phyloP scores from a whole-genome alignment of 64 coral and sea anemone genomes.

The Montipora cactus region DNA sequence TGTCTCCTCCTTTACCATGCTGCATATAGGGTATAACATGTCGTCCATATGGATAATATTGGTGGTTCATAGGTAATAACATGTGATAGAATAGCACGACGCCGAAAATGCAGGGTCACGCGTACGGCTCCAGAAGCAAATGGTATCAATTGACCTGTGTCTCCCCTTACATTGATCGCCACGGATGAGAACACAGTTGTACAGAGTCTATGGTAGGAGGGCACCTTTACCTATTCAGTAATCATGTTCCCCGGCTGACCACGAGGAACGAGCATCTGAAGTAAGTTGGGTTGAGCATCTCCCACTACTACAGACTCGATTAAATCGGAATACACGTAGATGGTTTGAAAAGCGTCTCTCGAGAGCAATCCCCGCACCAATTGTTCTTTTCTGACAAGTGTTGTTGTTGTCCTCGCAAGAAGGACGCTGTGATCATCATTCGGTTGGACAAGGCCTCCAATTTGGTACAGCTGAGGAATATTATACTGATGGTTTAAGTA shows the following conservation, averaged over 20 bases:
- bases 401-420: neutral
- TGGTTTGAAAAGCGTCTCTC: neutral
- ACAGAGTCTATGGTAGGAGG: neutral
- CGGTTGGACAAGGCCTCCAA: neutral
- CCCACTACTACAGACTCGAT: neutral
- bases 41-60: neutral
- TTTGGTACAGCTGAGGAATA: neutral
- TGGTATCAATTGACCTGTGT: constrained; percentile 8
- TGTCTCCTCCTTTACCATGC: neutral
- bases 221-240: neutral
- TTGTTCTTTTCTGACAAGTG: neutral
- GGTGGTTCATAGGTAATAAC: neutral
- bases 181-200: too few species aligned
- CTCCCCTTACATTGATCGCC: constrained; percentile 8
- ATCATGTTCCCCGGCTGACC: too few species aligned
- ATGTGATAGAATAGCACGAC: neutral
- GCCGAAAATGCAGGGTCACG: constrained; percentile 18
- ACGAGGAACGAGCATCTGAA: too few species aligned
- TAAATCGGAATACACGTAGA: neutral
- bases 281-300: too few species aligned
- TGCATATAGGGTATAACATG: neutral
- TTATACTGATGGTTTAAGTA: neutral
- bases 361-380: neutral
- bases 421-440: neutral
- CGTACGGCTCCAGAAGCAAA: neutral